These are phyloP conservation scores for Manacus vitellinus DNA, from an alignment of 2,113 vertebrate genomes.

Conservation along the genomic window DNA sequence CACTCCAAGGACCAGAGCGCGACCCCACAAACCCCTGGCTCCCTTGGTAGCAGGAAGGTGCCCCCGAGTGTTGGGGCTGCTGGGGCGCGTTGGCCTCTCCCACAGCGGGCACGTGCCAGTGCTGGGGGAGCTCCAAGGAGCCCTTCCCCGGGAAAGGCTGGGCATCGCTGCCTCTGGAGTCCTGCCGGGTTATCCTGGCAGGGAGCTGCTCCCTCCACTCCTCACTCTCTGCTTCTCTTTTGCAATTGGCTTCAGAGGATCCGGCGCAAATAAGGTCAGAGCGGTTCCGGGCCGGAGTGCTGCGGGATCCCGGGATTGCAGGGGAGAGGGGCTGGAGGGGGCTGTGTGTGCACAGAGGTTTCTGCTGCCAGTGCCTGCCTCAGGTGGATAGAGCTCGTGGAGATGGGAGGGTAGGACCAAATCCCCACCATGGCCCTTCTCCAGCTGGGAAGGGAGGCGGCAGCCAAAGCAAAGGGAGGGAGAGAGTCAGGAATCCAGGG, in stretches of 20 bases:
- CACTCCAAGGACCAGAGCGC: background rate
- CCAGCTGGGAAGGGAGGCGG: background rate
- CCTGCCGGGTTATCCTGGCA: background rate
- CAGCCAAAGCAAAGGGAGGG: background rate
- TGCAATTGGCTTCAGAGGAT: conserved; percentile 79
- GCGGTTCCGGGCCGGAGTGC: background rate
- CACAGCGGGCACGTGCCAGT: background rate
- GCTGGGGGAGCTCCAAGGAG: background rate
- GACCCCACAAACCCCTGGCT: background rate
- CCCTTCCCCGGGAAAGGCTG: background rate
- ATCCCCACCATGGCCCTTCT: background rate
- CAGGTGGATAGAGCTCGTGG: rapidly evolving
- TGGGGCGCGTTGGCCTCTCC: background rate
- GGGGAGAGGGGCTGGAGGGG: background rate
- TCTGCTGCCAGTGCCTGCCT: conserved; percentile 36
- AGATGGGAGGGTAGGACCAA: background rate
- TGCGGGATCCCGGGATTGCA: background rate
- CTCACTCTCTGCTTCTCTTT: conserved; percentile 80
- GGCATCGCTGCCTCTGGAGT: background rate
- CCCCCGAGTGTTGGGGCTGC: background rate
- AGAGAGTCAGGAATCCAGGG: background rate
- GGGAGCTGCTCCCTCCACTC: background rate
- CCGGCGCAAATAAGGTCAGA: conserved; percentile 73
- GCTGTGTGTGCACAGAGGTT: background rate
- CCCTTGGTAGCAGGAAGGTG: background rate